These are phyloP conservation scores for Pocillopora meandrina DNA, from an alignment of 92 coral and sea anemone species.

Conservation along the genomic window DNA sequence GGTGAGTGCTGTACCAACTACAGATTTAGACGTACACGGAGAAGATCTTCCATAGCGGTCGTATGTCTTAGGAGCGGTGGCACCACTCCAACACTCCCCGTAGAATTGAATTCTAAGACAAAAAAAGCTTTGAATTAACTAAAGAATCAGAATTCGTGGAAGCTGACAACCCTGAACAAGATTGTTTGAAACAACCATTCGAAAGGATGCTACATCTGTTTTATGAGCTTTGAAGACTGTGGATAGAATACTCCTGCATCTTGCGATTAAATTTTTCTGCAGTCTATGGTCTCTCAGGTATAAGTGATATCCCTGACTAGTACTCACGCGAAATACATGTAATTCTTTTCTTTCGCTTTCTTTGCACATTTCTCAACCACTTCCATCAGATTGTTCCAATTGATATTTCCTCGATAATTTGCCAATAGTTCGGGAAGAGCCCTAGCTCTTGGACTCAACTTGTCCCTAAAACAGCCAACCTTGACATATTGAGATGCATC, in stretches of 20 bases:
- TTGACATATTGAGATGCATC: not conserved
- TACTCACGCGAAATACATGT: slow-evolving; percentile 22
- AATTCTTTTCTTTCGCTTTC: slow-evolving; percentile 11
- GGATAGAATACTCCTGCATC: no score
- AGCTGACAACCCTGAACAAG: no score
- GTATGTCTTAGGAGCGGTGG: slow-evolving; percentile 15
- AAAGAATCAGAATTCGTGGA: no score
- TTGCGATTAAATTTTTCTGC: no score
- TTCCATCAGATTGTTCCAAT: slow-evolving; percentile 18
- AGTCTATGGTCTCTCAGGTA: no score
- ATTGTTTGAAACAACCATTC: no score
- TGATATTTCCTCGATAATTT: not conserved
- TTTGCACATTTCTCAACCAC: slow-evolving; percentile 4
- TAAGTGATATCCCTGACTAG: no score
- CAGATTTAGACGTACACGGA: not conserved
- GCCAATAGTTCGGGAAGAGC: slow-evolving; percentile 25
- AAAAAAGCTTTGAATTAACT: not conserved
- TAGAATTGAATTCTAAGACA: slow-evolving; percentile 29
- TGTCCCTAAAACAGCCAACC: slow-evolving; percentile 34
- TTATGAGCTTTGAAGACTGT: not conserved
- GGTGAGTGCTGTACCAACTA: not conserved
- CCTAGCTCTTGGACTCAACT: not conserved
- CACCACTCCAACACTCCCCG: slow-evolving; percentile 48
- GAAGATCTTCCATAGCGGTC: slow-evolving; percentile 17
- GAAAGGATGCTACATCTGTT: not conserved